phyloP scores from a whole-genome alignment of 1,140 invertebrate genomes.

The Meloidogyne floridensis region DNA sequence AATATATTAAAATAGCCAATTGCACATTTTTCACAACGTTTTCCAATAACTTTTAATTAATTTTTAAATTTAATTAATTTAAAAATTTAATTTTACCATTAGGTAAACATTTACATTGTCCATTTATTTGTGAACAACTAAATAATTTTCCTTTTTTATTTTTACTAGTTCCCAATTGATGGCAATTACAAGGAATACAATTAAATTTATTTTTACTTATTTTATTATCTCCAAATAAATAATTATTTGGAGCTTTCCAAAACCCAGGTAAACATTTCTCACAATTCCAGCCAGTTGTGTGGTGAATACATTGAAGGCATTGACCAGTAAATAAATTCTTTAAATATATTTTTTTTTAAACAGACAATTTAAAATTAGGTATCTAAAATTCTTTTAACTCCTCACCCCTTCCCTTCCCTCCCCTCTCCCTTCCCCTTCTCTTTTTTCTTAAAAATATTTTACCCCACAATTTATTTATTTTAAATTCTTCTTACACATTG shows the following conservation, averaged over 20 bases:
- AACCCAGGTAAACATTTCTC: constrained; percentile 83
- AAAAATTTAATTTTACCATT: constrained; percentile 70
- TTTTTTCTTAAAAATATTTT: too few relatives aligned
- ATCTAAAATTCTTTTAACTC: too few relatives aligned
- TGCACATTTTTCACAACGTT: constrained; percentile 38
- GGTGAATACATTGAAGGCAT: constrained; percentile 93
- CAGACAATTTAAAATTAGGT: too few relatives aligned
- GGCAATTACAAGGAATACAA: constrained; percentile 71
- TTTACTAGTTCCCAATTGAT: constrained; percentile 76
- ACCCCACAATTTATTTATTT: too few relatives aligned
- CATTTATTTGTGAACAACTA: constrained; percentile 79
- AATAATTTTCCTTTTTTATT: constrained; percentile 42
- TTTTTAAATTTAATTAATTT: not conserved
- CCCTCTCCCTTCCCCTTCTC: too few relatives aligned
- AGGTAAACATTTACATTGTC: constrained; percentile 82
- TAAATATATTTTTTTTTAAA: not conserved
- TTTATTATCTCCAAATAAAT: too few relatives aligned
- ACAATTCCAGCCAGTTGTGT: constrained; percentile 81
- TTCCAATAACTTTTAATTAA: not conserved
- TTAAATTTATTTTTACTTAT: constrained; percentile 44
- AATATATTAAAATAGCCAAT: constrained; percentile 78
- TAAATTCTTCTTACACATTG: constrained; percentile 75
- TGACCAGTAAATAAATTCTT: constrained; percentile 80
- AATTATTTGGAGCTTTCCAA: constrained; percentile 66
- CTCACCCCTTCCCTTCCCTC: too few relatives aligned